Evolutionary conservation across 1,140 invertebrate species (phyloP).

Genomic region (Philopotamus ludificatus): DNA sequence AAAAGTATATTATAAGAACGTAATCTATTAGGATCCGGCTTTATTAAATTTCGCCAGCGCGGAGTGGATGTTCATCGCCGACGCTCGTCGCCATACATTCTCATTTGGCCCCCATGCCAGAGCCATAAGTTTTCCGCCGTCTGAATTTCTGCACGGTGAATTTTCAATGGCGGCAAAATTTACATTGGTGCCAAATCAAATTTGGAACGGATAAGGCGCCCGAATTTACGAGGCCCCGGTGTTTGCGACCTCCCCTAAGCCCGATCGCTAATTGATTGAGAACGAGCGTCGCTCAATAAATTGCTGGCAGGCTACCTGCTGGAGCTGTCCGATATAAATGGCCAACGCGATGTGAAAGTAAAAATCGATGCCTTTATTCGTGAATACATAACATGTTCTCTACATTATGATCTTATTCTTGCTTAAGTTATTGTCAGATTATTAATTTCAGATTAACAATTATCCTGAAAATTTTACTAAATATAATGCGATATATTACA

Average conservation of each 20-base stretch:
- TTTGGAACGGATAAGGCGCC: conserved; percentile 20
- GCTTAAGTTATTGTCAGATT: no score
- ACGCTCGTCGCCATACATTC: conserved; percentile 25
- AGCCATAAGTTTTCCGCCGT: background rate
- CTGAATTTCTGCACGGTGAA: conserved; percentile 16
- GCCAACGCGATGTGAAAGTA: no score
- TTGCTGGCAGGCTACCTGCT: no score
- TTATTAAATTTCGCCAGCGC: conserved; percentile 21
- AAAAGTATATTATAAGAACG: background rate
- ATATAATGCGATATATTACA: no score
- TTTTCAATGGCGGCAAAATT: conserved; percentile 32
- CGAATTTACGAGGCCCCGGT: conserved; percentile 12
- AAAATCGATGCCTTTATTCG: no score
- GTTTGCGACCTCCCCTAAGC: no score
- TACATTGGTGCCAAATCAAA: conserved; percentile 28
- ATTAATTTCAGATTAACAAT: no score
- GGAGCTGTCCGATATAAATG: no score
- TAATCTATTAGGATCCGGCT: conserved; percentile 21
- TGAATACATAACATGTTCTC: no score
- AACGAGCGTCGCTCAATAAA: background rate
- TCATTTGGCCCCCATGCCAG: conserved; percentile 18
- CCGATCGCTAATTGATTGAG: background rate
- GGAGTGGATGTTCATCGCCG: conserved; percentile 19
- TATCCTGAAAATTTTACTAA: no score
- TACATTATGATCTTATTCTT: no score